Base-by-base conservation (phyloP, 2,797 vertebrate genomes). In the Prionace glauca region DNA sequence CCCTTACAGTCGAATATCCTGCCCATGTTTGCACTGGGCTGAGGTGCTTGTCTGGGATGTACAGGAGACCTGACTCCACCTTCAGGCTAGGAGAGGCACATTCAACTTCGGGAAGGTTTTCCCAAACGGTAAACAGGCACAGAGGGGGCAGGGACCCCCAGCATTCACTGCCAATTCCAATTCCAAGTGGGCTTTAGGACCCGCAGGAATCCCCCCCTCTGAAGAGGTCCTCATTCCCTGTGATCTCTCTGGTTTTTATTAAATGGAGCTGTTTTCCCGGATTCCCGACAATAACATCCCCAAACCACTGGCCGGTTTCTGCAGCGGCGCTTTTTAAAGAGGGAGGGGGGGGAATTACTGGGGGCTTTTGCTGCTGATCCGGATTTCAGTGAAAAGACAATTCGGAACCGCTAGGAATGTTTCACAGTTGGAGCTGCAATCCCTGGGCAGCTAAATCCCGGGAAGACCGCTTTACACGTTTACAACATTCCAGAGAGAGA, bases 401-500 rank as follows among this genome's bases (percentile, higher is more conserved):
- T 18, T 8, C n/a, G 2, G 32, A 16, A 5, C 22, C 69, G 22
- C 2, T 24, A 8, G 29, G 0, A 9, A 7, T 45, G 0, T 50
- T 41, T 0, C 24, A 32, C 4, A 91, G 88, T 32, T 62, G 88
- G 88, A 92, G 90, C 90, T 62, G 88, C 88, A 0, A 60, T 91
- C 56, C 45, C 5, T 3, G 88, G 90, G 7, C 77, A 79, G 71
- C 71, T 69, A 95, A 95, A n/a, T 95, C 79, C 95, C 60, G 45
- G 32, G 91, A 95, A 95, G 95, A 95, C 96, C 65, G 88, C 96
- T 95, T 97, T 97, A 98, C 98, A 98, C 98, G 98, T 98, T 97
- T 97, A 97, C 97, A 98, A 96, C 97, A 97, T 97, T 97, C 97
- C 90, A 67, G 60, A 92, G 60, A 22, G 3, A 62, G 32, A 60